These are phyloP conservation scores for Propithecus deckenii DNA, from an alignment of 2,797 vertebrate species.

Conservation along the genomic window DNA sequence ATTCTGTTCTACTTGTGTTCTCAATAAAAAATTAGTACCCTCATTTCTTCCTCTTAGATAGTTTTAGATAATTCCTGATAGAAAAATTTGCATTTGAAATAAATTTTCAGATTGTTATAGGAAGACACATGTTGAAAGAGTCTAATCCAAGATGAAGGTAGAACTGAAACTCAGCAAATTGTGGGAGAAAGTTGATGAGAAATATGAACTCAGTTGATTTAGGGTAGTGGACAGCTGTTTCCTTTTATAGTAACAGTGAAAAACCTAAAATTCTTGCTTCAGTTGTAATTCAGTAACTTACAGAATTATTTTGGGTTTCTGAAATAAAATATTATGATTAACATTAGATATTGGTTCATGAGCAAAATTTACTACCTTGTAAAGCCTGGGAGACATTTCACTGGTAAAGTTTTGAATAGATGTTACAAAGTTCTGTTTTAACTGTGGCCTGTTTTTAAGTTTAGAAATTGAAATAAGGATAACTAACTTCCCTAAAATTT, in stretches of 20 bases:
- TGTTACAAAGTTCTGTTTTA: not conserved
- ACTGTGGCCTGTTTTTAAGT: not conserved
- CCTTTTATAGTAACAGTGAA: not conserved
- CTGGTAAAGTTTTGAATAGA: not conserved
- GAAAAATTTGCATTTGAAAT: constrained; percentile 13
- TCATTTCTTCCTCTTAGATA: not conserved
- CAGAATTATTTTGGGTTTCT: not conserved
- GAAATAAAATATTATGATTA: not conserved
- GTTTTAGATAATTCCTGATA: not conserved
- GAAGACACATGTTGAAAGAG: not conserved
- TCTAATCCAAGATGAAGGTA: not conserved
- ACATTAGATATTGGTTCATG: not conserved
- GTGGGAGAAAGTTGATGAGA: not conserved
- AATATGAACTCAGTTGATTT: not conserved
- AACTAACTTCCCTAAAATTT: constrained; percentile 12
- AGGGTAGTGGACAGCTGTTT: not conserved
- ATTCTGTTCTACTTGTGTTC: not conserved
- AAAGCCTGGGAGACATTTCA: not conserved
- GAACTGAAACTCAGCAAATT: not conserved
- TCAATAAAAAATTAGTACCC: not conserved
- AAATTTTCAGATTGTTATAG: not conserved
- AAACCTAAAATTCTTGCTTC: constrained; percentile 12
- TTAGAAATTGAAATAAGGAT: constrained; percentile 25
- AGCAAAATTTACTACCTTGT: not conserved
- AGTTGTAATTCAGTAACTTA: not conserved